Evolutionary conservation across 1,140 invertebrate species (phyloP), one percentile per base, ranked within the genome.

Genomic region (Leptopilina clavipes): DNA sequence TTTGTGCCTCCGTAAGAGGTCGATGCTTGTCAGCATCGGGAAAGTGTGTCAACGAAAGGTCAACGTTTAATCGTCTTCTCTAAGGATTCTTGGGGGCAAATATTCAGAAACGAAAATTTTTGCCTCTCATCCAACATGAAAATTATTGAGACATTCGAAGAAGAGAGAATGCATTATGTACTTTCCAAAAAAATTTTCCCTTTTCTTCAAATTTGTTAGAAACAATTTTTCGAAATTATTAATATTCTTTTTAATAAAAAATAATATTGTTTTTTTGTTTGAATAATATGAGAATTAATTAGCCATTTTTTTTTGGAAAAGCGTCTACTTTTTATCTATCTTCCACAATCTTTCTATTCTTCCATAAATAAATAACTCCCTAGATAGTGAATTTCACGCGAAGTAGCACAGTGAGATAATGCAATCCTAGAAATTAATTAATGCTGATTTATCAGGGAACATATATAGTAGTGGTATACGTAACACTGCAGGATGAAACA

Each of bases 1-100:
- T 54, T 76, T 37, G 74, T 77, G 76, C 18, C 70, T 74, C 65
- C 45, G 17, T 81, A 54, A 82, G 79, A 84, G 80, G 78, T 85
- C 65, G 79, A 44, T 71, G 40, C 79, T 84, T 83, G 82, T 80
- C 76, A 74, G 79, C 79, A 82, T 83, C 76, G 83, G 82, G 88
- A 89, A 89, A 89, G 88, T 89, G 79, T 89, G 88, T 81, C 87
- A 83, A 72, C 73, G 80, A 89, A 89, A 89, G 88, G 88, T 89
- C 88, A 88, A 77, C 84, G 75, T 77, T 80, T 79, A 71, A 75
- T 77, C 72, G 74, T 76, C 80, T 77, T 81, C 79, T 79, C 76
- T 44, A 71, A 76, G 70, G 70, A 76, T 73, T 71, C 71, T 72
- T 48, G 44, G 25, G 14, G 12, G 14, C 48, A 17, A 17, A 40